Conservation (phyloP, 2,888 invertebrate species). For the Plagodis dolabraria region DNA sequence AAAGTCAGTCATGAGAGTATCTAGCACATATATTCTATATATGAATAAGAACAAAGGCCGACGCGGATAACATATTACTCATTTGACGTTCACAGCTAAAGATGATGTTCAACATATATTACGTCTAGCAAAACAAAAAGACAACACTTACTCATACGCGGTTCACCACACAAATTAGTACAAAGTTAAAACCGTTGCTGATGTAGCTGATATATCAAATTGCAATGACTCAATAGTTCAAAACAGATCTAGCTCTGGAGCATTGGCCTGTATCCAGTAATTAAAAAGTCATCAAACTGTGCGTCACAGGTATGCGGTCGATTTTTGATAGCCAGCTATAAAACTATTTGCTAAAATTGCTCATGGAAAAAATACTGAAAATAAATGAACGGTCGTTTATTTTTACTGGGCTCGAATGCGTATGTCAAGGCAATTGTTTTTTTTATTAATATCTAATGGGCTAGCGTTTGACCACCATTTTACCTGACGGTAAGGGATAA, state of each 20-base stretch:
- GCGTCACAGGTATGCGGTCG: constrained; percentile 56
- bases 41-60: constrained; percentile 2
- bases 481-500: no score
- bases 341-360: constrained; percentile 55
- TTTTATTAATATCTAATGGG: no score
- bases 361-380: constrained; percentile 40
- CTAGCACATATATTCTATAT: no score
- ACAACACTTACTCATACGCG: constrained; percentile 12
- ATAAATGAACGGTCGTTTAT: constrained; percentile 34
- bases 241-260: constrained; percentile 32
- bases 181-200: constrained; percentile 18
- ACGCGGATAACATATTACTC: constrained; percentile 11
- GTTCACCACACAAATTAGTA: constrained; percentile 22
- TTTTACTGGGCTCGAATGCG: background rate
- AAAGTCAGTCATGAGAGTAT: no score
- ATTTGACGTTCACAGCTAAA: constrained; percentile 3
- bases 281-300: constrained; percentile 64
- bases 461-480: no score
- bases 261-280: constrained; percentile 53
- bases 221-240: constrained; percentile 27
- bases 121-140: constrained; percentile 8
- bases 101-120: constrained; percentile 11
- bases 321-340: constrained; percentile 54
- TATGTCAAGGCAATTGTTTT: no score
- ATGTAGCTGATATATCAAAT: constrained; percentile 19